Percentiles rank a stretch among this genome's conserved stretches.
These are phyloP conservation scores for Marmota flaviventris DNA, from an alignment of 2,113 vertebrate genomes.

Conservation along the genomic window DNA sequence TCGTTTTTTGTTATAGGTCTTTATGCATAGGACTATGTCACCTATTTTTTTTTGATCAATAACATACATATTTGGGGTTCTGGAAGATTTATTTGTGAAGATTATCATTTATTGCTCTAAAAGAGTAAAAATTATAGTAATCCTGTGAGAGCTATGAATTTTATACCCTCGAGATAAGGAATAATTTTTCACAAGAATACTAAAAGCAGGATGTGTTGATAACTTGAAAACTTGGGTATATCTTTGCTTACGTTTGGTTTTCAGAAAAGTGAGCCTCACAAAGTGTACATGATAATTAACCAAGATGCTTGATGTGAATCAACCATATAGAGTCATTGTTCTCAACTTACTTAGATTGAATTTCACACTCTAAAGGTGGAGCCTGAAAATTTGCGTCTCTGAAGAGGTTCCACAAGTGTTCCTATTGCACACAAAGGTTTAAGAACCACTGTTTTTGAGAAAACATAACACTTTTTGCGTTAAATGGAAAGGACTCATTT, in stretches of 20 bases:
- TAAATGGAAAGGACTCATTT: background rate
- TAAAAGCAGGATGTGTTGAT: constrained; percentile 29
- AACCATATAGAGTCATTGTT: background rate
- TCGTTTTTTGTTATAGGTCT: constrained; percentile 59
- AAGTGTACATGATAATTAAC: background rate
- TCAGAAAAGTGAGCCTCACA: background rate
- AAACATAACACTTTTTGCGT: background rate
- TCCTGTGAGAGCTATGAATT: constrained; percentile 36
- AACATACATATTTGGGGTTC: constrained; percentile 62
- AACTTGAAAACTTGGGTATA: background rate
- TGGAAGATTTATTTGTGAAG: constrained; percentile 53
- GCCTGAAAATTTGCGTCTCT: background rate
- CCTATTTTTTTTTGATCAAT: constrained; percentile 65
- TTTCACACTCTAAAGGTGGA: background rate
- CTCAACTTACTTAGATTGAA: background rate
- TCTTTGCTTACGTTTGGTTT: background rate
- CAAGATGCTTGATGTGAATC: background rate
- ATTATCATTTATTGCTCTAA: constrained; percentile 50
- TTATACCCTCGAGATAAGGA: constrained; percentile 24
- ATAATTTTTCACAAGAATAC: constrained; percentile 9
- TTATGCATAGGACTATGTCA: constrained; percentile 23
- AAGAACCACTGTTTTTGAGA: constrained; percentile 7
- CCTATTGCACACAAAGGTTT: background rate
- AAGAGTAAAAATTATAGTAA: constrained; percentile 45
- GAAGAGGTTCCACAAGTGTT: background rate